Base-by-base conservation (phyloP, 2,888 invertebrate genomes). In the Polyommatus iphigenia region DNA sequence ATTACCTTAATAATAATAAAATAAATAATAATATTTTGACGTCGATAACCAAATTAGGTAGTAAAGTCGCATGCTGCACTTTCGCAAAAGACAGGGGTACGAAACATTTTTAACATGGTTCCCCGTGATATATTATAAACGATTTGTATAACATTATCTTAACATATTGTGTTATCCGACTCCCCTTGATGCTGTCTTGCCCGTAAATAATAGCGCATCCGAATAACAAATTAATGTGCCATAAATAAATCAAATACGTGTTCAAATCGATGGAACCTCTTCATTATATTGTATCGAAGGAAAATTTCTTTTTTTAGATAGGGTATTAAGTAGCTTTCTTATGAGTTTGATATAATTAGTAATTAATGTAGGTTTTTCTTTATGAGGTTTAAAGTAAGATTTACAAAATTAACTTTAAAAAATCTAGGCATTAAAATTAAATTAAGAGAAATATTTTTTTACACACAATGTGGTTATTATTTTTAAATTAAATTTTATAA, bases 141-240 rank as follows among this genome's bases (percentile, higher is more conserved):
- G 72, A 72, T 72, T 72, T 72, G 72, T 72, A 36, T 41, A 72
- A 41, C 72, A 72, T 72, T 72, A 72, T 72, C 72, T 72, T 72
- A 72, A 72, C 72, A 72, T 72, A 72, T 72, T 72, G 72, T 18
- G 41, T 41, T 72, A 62, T 62, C 62, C 62, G 24, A 62, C 62
- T 62, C 62, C 62, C 62, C 62, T 62, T 24, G 24, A 59, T 59
- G n/a, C 20, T 20, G 59, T 20, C 59, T 62, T 24, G 24, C 18
- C 29, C 67, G 29, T 32, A 67, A 29, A 67, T 67, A 67, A 67
- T 67, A 67, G 67, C 29, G 10, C 67, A 67, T 67, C 67, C 29
- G 75, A 54, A 54, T 75, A 75, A 24, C 54, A 75, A 54, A 75
- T 75, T 75, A 75, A 75, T 75, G 75, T 50, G 29, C 46, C 24